Evolutionary conservation across 2,797 vertebrate species (phyloP).

Genomic region (Lacerta viridis): DNA sequence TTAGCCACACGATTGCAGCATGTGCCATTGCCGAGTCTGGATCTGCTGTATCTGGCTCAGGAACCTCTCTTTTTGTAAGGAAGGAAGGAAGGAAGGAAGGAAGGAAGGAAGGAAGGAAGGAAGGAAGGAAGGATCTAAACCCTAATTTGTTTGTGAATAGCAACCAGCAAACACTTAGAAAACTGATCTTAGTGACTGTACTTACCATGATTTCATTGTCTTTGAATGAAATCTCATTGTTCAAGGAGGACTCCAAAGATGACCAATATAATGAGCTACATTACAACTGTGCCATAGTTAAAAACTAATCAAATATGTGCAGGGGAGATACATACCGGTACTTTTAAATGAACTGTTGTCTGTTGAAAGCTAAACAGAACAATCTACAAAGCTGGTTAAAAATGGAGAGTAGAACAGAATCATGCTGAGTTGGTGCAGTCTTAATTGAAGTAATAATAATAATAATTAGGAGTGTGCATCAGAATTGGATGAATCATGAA

Average conservation of each 20-base stretch:
- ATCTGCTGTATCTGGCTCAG: neutral
- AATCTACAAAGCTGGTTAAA: neutral
- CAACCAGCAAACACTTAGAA: no score
- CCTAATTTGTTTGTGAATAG: no score
- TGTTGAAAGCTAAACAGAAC: neutral
- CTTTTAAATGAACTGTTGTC: neutral
- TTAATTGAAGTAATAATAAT: neutral
- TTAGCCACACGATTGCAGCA: neutral
- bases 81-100: no score
- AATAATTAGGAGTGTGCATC: no score
- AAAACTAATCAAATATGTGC: constrained; percentile 1
- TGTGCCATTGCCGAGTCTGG: neutral
- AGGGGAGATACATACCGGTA: neutral
- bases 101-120: no score
- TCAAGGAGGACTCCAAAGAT: neutral
- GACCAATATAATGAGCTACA: neutral
- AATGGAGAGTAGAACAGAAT: neutral
- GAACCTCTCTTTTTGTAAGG: neutral
- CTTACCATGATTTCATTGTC: neutral
- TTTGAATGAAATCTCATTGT: neutral
- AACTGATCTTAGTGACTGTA: no score
- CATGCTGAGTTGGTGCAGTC: neutral
- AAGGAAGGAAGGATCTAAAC: no score
- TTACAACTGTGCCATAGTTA: neutral
- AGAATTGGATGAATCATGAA: no score